A percentile compares a stretch with the other conserved stretches of the same genome.
Evolutionary conservation across 2,888 invertebrate species (phyloP).

Genomic region (Mamestra brassicae): DNA sequence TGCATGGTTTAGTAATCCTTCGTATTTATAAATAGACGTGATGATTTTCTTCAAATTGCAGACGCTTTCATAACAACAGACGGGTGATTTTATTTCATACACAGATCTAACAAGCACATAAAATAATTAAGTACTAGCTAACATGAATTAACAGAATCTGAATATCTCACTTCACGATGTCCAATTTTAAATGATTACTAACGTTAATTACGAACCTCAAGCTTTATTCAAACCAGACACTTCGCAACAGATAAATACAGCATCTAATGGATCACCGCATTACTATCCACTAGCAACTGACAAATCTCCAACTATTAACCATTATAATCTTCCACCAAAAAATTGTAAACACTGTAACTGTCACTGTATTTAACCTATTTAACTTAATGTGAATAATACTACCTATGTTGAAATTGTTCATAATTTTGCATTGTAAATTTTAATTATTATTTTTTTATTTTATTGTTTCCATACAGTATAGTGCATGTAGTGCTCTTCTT

Average conservation of each 20-base stretch:
- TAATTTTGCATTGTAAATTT: no score
- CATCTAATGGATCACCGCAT: neutral
- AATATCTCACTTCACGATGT: neutral
- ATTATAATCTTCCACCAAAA: constrained; percentile 6
- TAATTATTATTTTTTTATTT: no score
- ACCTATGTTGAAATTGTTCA: no score
- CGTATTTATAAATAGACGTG: neutral
- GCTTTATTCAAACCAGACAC: neutral
- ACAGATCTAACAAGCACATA: neutral
- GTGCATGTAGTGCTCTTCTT: no score
- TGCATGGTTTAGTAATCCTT: neutral
- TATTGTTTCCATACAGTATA: no score
- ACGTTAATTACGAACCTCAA: neutral
- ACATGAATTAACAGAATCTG: neutral
- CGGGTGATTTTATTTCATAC: no score
- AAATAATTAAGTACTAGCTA: neutral
- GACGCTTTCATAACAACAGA: no score
- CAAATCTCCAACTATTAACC: constrained; percentile 7
- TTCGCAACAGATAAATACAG: constrained; percentile 6
- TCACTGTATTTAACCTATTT: no score
- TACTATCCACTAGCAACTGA: neutral
- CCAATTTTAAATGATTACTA: neutral
- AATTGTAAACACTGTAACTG: no score
- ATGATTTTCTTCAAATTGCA: neutral
- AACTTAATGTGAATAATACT: no score